phyloP scores from a whole-genome alignment of 64 coral and sea anemone species.

The Pocillopora damicornis region DNA sequence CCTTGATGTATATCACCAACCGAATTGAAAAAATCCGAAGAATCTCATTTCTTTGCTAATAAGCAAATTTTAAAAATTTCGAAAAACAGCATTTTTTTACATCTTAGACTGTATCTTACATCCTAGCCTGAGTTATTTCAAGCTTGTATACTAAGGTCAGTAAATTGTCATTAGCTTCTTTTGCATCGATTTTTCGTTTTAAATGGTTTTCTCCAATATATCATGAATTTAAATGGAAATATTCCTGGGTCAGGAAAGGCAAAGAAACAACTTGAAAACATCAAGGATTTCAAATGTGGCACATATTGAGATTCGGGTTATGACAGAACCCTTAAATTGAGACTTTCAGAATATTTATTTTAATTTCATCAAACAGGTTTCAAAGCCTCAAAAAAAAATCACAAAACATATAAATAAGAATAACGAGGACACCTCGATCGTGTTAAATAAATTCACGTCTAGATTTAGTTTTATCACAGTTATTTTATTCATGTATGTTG shows the following conservation, averaged over 20 bases:
- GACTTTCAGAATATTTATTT: background rate
- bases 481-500: conserved; percentile 24
- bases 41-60: background rate
- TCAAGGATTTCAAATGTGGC: background rate
- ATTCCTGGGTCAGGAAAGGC: background rate
- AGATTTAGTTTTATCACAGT: background rate
- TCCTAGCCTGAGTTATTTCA: background rate
- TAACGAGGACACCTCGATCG: background rate
- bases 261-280: background rate
- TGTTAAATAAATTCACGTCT: background rate
- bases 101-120: background rate
- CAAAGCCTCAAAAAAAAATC: background rate
- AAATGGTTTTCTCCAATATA: background rate
- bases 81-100: background rate
- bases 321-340: background rate
- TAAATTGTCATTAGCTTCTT: background rate
- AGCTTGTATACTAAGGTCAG: background rate
- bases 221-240: conserved; percentile 1
- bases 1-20: background rate
- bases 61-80: background rate
- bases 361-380: background rate
- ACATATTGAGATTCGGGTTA: background rate
- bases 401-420: background rate
- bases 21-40: background rate
- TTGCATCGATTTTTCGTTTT: background rate